Evolutionary conservation across 2,113 vertebrate species (phyloP).

Genomic region (Laterallus jamaicensis): DNA sequence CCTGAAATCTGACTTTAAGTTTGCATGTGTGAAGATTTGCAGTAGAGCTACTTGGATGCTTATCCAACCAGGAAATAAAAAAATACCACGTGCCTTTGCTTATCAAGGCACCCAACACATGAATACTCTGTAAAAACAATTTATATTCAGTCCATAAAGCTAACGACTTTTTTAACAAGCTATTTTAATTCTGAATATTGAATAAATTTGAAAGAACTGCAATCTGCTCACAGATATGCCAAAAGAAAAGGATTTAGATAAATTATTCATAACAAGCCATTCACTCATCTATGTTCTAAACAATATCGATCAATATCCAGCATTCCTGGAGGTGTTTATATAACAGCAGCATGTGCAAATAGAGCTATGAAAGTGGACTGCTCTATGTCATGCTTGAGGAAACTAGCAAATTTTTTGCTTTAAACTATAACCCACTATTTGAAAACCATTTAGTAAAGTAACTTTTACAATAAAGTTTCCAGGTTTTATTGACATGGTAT

Average conservation of each 20-base stretch:
- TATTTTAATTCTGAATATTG: conserved; percentile 15
- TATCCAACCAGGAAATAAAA: not conserved
- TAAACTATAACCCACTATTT: not conserved
- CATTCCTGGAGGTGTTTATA: not conserved
- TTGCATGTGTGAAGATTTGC: not conserved
- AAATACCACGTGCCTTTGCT: not conserved
- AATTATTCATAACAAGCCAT: conserved; percentile 6
- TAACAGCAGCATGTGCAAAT: not conserved
- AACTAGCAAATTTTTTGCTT: not conserved
- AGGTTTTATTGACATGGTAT: not conserved
- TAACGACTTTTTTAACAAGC: not conserved
- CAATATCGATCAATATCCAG: not conserved
- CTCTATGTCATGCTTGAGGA: not conserved
- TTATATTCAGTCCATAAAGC: not conserved
- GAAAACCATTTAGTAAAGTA: not conserved
- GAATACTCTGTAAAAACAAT: not conserved
- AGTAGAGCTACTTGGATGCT: not conserved
- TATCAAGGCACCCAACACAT: not conserved
- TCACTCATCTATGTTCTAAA: conserved; percentile 1
- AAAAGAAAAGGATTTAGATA: not conserved
- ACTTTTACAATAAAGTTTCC: not conserved
- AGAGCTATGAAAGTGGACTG: not conserved
- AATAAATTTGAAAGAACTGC: not conserved
- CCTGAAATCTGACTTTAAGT: not conserved
- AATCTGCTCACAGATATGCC: not conserved